Evolutionary conservation across 2,888 invertebrate genomes (phyloP).

Genomic region (Crossocerus cetratus): DNA sequence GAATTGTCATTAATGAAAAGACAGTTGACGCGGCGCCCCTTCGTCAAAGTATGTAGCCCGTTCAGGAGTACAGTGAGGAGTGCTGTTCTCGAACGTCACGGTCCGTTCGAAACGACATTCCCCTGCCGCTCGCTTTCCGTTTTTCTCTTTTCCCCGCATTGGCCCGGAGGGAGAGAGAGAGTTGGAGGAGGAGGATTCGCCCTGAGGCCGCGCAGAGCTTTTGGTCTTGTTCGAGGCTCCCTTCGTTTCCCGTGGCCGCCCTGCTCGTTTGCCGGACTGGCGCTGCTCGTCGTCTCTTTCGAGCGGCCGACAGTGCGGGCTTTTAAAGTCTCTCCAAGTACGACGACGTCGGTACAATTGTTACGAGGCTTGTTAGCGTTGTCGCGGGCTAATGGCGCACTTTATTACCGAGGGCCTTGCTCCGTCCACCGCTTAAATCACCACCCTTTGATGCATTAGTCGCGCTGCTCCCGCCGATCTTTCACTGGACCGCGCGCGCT

Average conservation of each 20-base stretch:
- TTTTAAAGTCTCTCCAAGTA: constrained; percentile 63
- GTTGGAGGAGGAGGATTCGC: too few species aligned
- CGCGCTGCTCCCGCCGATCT: constrained; percentile 34
- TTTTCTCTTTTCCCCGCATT: not conserved
- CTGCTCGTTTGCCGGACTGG: constrained; percentile 13
- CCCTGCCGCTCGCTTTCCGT: not conserved
- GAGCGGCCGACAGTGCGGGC: constrained; percentile 34
- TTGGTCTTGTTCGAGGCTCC: constrained; percentile 15
- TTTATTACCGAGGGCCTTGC: constrained; percentile 68
- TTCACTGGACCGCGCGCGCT: constrained; percentile 7
- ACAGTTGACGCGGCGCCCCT: too few species aligned
- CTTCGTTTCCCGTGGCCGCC: constrained; percentile 14
- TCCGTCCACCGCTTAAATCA: constrained; percentile 51
- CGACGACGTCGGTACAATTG: constrained; percentile 71
- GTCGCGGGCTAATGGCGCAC: constrained; percentile 73
- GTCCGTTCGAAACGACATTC: not conserved
- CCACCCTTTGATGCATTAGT: constrained; percentile 54
- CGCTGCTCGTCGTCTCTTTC: constrained; percentile 43
- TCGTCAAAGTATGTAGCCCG: too few species aligned
- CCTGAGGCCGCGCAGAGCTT: not conserved
- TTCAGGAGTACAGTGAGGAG: too few species aligned
- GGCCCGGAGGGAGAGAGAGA: too few species aligned
- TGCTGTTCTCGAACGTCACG: too few species aligned
- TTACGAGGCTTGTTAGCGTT: constrained; percentile 73
- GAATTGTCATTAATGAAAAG: too few species aligned